Conservation (phyloP, 2,888 invertebrate species). For the Chloroclystis v-ata region DNA sequence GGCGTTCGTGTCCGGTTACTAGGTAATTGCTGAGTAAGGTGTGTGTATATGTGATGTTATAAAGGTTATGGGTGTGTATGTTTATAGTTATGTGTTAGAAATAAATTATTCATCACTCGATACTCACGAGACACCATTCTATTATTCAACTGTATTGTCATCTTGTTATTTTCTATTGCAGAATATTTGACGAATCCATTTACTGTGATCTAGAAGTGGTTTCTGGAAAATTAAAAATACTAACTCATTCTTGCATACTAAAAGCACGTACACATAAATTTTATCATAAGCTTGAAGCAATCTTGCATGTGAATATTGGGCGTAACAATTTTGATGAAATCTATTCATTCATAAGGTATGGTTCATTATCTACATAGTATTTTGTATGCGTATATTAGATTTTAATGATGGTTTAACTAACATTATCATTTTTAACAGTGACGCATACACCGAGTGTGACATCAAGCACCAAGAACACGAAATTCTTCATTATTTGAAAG, state of each 20-base stretch:
- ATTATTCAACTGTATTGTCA: background rate
- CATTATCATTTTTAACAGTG: conserved; percentile 46
- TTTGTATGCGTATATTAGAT: background rate
- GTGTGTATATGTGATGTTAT: background rate
- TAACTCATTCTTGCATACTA: conserved; percentile 79
- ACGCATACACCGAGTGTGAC: conserved; percentile 71
- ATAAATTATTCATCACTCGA: no score
- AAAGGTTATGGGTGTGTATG: background rate
- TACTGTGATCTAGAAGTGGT: conserved; percentile 80
- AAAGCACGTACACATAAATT: conserved; percentile 78
- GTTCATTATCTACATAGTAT: conserved; percentile 1
- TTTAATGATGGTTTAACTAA: conserved; percentile 3
- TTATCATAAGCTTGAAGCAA: conserved; percentile 74
- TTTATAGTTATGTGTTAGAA: background rate
- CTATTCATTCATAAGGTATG: conserved; percentile 74
- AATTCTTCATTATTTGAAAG: conserved; percentile 63
- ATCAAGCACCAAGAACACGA: conserved; percentile 69
- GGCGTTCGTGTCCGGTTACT: no score
- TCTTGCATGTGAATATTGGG: conserved; percentile 72
- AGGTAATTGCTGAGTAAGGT: no score
- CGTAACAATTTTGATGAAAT: conserved; percentile 73
- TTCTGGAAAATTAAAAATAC: conserved; percentile 76
- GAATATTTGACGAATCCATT: conserved; percentile 80
- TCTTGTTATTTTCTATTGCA: conserved; percentile 47
- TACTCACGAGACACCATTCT: background rate